Base-by-base conservation (phyloP, 2,888 invertebrate species). In the Craniophora ligustri region DNA sequence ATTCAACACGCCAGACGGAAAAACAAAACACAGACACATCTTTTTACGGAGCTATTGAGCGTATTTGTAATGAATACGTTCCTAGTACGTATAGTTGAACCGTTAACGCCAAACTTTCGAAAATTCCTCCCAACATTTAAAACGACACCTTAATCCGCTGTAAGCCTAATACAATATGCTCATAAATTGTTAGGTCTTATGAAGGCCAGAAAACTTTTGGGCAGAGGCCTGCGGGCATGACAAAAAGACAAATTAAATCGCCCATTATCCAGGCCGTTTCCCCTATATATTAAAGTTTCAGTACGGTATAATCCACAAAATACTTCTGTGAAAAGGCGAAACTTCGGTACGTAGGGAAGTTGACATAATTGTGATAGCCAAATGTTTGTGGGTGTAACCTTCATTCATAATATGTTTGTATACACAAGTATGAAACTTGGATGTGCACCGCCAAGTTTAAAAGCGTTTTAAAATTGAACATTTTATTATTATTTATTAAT, bases 171-270 rank as follows among this genome's bases (percentile, higher is more conserved):
- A 67, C 47, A 72, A 54, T 56, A 62, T 39, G 38, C 16, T 19
- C 48, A 67, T 68, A 58, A 62, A 72, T 68, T 55, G 40, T 16
- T 58, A 67, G 72, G 49, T 58, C 63, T 72, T 62, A 68, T 40
- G 55, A 55, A 34, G 26, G 35, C 26, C 31, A 18, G 32, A 58
- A 69, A 68, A 72, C 35, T 67, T 72, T 69, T 44, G 31, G 51
- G 46, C 15, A 5, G n/a, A 40, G 36, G 48, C 46, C 34, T 34
- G n/a, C 8, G 45, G 38, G 42, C 40, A 14, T 44, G 49, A 39
- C 72, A 69, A 67, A 67, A 72, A 72, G 63, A 58, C 46, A 53
- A 67, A 72, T 58, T 67, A 69, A 68, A 51, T 63, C 38, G 35
- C 30, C 47, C 51, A 63, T 67, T 58, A 72, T 45, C 47, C 51